These are phyloP conservation scores for Megalonaias nervosa DNA, from an alignment of 1,140 invertebrate species.

Conservation along the genomic window DNA sequence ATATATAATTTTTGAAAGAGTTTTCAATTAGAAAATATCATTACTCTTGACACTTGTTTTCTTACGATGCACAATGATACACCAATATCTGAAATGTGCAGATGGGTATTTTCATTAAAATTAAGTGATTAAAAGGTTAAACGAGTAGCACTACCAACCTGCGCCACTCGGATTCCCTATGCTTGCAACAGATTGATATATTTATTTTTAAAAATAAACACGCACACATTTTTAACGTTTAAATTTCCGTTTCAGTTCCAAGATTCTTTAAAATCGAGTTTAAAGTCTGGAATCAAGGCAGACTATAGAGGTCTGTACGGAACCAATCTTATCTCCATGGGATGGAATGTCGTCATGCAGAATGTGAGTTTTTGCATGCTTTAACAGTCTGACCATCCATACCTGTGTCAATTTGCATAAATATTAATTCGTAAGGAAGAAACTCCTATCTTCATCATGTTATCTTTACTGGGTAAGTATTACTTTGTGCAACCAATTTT, in stretches of 20 bases:
- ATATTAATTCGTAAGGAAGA: too few relatives aligned
- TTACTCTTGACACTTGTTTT: background rate
- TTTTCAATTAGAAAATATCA: background rate
- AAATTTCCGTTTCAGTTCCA: conserved; percentile 28
- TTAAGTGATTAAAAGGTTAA: too few relatives aligned
- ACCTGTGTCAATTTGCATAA: too few relatives aligned
- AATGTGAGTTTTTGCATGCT: conserved; percentile 18
- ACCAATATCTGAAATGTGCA: background rate
- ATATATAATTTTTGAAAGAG: background rate
- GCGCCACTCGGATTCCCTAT: background rate
- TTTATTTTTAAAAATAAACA: background rate
- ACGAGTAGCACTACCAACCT: background rate
- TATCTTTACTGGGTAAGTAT: too few relatives aligned
- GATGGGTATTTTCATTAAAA: too few relatives aligned
- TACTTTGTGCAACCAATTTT: too few relatives aligned
- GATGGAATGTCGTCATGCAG: conserved; percentile 38
- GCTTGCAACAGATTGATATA: background rate
- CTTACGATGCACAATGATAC: background rate
- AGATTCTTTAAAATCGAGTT: conserved; percentile 13
- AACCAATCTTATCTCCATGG: conserved; percentile 34
- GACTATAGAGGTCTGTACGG: conserved; percentile 34
- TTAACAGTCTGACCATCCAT: too few relatives aligned
- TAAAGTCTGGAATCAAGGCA: conserved; percentile 24
- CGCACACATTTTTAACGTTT: background rate
- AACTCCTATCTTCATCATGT: too few relatives aligned